These are phyloP conservation scores for Heliconius hortense DNA, from an alignment of 2,888 invertebrate genomes.

Conservation along the genomic window DNA sequence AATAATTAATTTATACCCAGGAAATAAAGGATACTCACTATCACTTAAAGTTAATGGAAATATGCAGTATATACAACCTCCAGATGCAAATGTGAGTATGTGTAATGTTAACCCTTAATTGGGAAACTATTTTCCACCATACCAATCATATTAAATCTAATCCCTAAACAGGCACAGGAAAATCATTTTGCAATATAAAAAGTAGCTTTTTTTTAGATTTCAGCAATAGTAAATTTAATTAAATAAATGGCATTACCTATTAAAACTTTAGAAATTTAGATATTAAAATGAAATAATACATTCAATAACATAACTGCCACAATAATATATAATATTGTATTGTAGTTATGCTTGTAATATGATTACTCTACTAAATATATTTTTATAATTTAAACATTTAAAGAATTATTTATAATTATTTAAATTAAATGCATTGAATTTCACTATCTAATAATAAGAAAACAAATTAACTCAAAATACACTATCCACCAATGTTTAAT, in stretches of 20 bases:
- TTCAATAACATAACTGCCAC: too few species aligned
- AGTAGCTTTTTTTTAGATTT: neutral
- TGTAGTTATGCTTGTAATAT: too few species aligned
- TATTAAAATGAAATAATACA: too few species aligned
- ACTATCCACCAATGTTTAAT: too few species aligned
- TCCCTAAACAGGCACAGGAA: neutral
- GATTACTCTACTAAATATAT: too few species aligned
- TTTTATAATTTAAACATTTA: too few species aligned
- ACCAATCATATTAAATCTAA: neutral
- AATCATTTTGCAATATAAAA: neutral
- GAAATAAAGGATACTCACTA: constrained; percentile 94
- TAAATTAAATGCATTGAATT: too few species aligned
- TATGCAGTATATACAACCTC: constrained; percentile 70
- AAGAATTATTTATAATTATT: too few species aligned
- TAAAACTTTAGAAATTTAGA: neutral
- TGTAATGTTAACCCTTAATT: neutral
- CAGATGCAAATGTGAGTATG: constrained; percentile 72
- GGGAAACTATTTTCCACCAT: neutral
- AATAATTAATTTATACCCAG: constrained; percentile 94
- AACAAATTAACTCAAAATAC: too few species aligned
- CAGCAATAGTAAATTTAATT: neutral
- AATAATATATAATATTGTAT: too few species aligned
- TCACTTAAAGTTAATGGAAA: constrained; percentile 83
- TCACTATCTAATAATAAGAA: too few species aligned
- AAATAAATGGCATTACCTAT: neutral